Percentiles rank a stretch among this genome's conserved stretches.
Evolutionary conservation across 1,140 invertebrate species (phyloP).

Genomic region (Pentalonia nigronervosa): DNA sequence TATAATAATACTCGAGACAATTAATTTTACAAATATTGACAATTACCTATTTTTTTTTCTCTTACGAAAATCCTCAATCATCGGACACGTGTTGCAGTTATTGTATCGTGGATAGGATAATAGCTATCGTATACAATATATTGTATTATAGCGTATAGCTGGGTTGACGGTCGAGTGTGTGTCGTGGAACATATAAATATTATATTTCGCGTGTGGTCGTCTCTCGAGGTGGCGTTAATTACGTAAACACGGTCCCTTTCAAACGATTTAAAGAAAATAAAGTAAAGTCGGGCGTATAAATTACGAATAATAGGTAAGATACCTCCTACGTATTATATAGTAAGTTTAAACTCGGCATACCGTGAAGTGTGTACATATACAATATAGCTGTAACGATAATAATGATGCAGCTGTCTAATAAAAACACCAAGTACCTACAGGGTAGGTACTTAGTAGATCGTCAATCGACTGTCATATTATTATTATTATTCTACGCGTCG

Average conservation of each 20-base stretch:
- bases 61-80: background rate
- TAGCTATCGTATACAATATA: background rate
- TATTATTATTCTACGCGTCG: background rate
- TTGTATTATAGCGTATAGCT: background rate
- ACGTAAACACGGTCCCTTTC: slow-evolving; percentile 4
- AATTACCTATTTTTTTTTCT: background rate
- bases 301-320: background rate
- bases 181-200: background rate
- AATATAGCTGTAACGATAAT: background rate
- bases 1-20: background rate
- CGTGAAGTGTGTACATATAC: background rate
- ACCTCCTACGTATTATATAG: background rate
- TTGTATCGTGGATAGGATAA: background rate
- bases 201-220: slow-evolving; percentile 35
- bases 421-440: background rate
- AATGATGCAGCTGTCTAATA: slow-evolving; percentile 17
- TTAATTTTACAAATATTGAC: background rate
- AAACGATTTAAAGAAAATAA: background rate
- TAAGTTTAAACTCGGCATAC: background rate
- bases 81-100: background rate
- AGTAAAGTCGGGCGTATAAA: background rate
- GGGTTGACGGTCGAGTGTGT: background rate
- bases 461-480: slow-evolving; percentile 16
- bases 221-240: slow-evolving; percentile 14
- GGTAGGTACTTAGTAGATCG: background rate